These are phyloP conservation scores for Todiramphus chloris DNA, from an alignment of 2,113 vertebrate genomes.

Conservation along the genomic window DNA sequence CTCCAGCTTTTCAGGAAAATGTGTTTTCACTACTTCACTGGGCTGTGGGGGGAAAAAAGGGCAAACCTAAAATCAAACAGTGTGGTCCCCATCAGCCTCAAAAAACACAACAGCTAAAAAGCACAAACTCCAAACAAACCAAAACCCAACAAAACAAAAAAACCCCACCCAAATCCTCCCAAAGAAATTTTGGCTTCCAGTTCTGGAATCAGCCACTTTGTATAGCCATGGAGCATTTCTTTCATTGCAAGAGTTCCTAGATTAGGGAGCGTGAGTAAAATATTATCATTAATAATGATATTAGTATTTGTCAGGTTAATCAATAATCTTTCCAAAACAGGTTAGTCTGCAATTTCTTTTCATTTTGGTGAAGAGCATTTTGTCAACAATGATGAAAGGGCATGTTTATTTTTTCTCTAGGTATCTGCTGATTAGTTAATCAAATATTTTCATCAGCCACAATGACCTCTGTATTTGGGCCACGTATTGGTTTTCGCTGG, in stretches of 20 bases:
- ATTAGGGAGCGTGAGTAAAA: slow-evolving; percentile 37
- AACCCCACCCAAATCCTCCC: neutral
- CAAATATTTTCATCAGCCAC: slow-evolving; percentile 37
- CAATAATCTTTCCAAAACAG: slow-evolving; percentile 32
- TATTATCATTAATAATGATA: slow-evolving; percentile 32
- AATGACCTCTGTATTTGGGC: slow-evolving; percentile 19
- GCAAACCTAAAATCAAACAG: neutral
- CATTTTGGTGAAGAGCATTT: slow-evolving; percentile 16
- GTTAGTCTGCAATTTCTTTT: neutral
- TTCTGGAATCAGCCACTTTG: neutral
- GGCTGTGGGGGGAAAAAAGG: fast-evolving
- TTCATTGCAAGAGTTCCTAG: neutral
- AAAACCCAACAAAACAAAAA: neutral
- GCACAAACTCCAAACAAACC: too few species aligned
- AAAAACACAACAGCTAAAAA: neutral
- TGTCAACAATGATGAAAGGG: neutral
- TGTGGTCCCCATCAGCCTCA: fast-evolving
- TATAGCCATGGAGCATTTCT: neutral
- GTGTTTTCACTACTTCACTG: neutral
- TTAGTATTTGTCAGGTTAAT: slow-evolving; percentile 26
- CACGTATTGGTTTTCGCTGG: neutral
- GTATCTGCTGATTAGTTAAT: slow-evolving; percentile 48
- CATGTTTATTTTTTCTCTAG: slow-evolving; percentile 52
- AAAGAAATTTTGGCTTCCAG: neutral
- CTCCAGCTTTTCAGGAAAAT: neutral